phyloP scores from a whole-genome alignment of 35 echinoderm and acorn worm genomes.

The Apostichopus japonicus region DNA sequence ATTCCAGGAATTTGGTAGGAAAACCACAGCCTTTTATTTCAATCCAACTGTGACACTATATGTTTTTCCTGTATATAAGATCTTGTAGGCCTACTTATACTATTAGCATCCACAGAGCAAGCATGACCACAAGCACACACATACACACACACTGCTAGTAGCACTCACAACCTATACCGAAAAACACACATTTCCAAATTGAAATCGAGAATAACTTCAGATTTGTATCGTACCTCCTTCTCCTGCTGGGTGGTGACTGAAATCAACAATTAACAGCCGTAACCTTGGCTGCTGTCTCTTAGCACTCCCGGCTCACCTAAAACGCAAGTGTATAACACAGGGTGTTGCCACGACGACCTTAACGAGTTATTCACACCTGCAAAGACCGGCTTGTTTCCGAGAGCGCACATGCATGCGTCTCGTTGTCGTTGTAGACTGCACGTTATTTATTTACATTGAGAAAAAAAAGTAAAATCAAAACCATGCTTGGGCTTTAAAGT shows the following conservation, averaged over 20 bases:
- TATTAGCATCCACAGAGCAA: neutral
- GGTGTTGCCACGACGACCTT: neutral
- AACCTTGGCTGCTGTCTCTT: neutral
- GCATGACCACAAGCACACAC: neutral
- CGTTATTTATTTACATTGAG: neutral
- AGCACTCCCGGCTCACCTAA: neutral
- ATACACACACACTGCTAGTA: neutral
- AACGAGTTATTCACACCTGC: neutral
- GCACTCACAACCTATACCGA: neutral
- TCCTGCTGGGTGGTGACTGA: neutral
- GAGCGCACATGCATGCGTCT: neutral
- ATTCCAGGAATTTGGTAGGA: neutral
- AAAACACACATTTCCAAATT: neutral
- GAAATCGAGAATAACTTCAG: neutral
- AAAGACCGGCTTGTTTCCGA: neutral
- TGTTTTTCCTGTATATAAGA: neutral
- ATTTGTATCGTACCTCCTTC: neutral
- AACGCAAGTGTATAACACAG: neutral
- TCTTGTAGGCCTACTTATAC: neutral
- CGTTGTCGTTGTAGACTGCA: neutral
- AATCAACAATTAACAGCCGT: neutral
- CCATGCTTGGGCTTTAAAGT: too few species aligned
- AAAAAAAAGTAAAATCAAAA: too few species aligned
- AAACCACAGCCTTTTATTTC: neutral
- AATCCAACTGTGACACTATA: neutral